Base-by-base conservation (phyloP, 2,113 vertebrate genomes). In the Ammodramus savannarum region DNA sequence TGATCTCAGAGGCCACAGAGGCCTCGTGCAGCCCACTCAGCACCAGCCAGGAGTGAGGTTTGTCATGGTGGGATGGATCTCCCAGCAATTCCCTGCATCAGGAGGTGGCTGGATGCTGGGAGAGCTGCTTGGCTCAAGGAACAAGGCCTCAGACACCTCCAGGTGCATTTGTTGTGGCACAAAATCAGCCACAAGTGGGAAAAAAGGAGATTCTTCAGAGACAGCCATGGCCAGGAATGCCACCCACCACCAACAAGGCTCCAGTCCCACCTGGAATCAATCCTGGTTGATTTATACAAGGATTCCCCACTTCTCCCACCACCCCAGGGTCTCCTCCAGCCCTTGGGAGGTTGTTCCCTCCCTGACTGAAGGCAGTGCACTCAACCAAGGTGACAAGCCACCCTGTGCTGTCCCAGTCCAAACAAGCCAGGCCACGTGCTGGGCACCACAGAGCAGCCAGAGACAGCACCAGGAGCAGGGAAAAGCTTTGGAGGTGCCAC, bases 381-480 rank as follows among this genome's bases (percentile, higher is more conserved):
- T 18, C 1, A 1, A 19, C 20, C 51, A 83, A 88, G 55, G 83
- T 59, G 83, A 87, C 72, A 81, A 59, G 19, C 61, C 74, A 48
- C 5, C 46, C n/a, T 8, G 11, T 25, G 41, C 29, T 78, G 63
- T 31, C 75, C 79, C 85, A 43, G 23, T 41, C 65, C 92, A 87
- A 93, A 90, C 84, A 91, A 20, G 10, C 22, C 85, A 39, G 19
- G 41, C 77, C 78, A 81, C 31, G 21, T 49, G 82, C 79, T 0
- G 1, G 58, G 71, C 58, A 63, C 61, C 63, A 36, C 6, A 0
- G 83, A 16, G 41, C 52, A 2, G 51, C 49, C 72, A 79, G 41
- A 69, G 62, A 65, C 4, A 1, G 79, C 18, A 2, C 26, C 1
- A 0, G 25, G 26, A 27, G 19, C 15, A 0, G 20, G 17, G 12